Base-by-base conservation (phyloP, 2,113 vertebrate species). In the Smithornis capensis region DNA sequence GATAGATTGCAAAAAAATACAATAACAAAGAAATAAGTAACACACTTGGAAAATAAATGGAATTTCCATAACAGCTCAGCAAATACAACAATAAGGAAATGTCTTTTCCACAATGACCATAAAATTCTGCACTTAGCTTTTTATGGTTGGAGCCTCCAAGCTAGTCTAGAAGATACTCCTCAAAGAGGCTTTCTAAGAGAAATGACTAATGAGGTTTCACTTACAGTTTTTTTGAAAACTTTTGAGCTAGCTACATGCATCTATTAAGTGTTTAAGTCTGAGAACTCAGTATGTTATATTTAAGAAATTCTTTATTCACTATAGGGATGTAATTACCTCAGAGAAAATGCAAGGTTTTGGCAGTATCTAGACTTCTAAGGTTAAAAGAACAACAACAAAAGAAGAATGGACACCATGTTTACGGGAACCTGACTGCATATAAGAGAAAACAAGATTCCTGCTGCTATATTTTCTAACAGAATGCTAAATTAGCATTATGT, bases 401-500 rank as follows among this genome's bases (percentile, higher is more conserved):
- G 53, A 76, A 19, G 21, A 83, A 57, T 6, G 12, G 45, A 83
- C 29, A 63, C 27, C 37, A 60, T 42, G 44, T 87, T 83, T 90
- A 79, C 0, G 0, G 60, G 17, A 87, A 68, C 44, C 37, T 77
- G 64, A 69, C 38, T 70, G 38, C 47, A 74, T 44, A 1, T n/a
- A 63, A 65, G 62, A 84, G 55, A 87, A 95, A 95, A 75, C 31
- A 89, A 83, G 73, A 68, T 68, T 60, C 14, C 45, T 90, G 50
- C 24, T 90, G 74, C 60, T 83, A 31, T 27, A 33, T 75, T 89
- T 95, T 93, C 87, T 78, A 75, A 87, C 65, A 79, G 80, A 81
- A 37, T 96, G 42, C 63, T 75, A 94, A 94, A 87, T 95, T 92
- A 94, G 73, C 50, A 76, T 84, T 65, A 83, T 50, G 53, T 57